Conservation (phyloP, 1,140 invertebrate species). For the Himalopsyche phryganea region DNA sequence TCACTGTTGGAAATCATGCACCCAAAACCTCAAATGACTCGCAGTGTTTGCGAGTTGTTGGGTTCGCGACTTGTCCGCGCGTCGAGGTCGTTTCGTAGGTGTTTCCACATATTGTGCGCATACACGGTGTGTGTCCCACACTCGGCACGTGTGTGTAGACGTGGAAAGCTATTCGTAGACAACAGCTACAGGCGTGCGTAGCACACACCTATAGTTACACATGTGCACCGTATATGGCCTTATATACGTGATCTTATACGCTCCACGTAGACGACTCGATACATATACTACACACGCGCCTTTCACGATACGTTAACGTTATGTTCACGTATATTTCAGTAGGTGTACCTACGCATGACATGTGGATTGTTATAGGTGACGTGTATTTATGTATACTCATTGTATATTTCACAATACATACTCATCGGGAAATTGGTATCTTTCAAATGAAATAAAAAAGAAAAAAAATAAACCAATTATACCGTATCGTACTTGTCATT, state of each 20-base stretch:
- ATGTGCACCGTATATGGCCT: slow-evolving; percentile 10
- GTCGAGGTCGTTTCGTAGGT: slow-evolving; percentile 29
- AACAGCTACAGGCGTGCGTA: slow-evolving; percentile 4
- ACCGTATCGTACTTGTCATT: too few species aligned
- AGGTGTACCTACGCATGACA: too few species aligned
- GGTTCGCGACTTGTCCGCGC: slow-evolving; percentile 15
- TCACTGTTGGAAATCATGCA: too few species aligned
- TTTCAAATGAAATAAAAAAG: too few species aligned
- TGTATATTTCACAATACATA: too few species aligned
- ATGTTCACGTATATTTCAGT: neutral
- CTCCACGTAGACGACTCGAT: neutral
- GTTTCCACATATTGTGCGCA: slow-evolving; percentile 18
- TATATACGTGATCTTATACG: slow-evolving; percentile 13
- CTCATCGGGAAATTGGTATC: too few species aligned
- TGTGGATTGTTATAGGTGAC: too few species aligned
- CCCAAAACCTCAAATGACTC: too few species aligned
- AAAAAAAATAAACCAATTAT: too few species aligned
- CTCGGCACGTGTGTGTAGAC: slow-evolving; percentile 4
- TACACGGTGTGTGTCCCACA: slow-evolving; percentile 12
- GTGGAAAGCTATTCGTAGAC: slow-evolving; percentile 10
- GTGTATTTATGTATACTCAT: too few species aligned
- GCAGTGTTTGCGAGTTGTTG: too few species aligned
- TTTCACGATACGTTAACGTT: neutral
- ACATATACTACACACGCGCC: too few species aligned
- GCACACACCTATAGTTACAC: slow-evolving; percentile 8